Base-by-base conservation (phyloP, 2,797 vertebrate species). In the Sternarchorhynchus goeldii region DNA sequence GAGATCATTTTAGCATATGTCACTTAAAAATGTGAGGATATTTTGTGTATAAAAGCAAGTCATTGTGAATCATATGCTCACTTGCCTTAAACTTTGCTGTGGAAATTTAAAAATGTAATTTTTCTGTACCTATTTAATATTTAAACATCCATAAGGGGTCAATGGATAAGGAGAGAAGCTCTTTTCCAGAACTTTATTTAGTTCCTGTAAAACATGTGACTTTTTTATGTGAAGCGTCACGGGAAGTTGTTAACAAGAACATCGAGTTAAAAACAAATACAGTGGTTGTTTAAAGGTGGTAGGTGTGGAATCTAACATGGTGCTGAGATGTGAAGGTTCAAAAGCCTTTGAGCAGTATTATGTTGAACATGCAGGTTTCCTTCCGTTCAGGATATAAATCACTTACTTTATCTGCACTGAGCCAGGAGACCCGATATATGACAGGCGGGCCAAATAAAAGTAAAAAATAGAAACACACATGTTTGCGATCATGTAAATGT, bases 401-500 rank as follows among this genome's bases (percentile, higher is more conserved):
- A 8, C 20, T 39, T 18, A 34, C 20, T 65, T 39, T 18, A 50
- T 50, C 45, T 36, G 34, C 34, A 18, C 2, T 32, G 2, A 17
- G 32, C 32, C 63, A 65, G 32, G 32, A 65, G 16, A 39, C 6
- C 6, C 8, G 4, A 50, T 50, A 41, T 45, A 25, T 68, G 41
- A 68, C 14, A 17, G 41, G 29, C 12, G 18, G 14, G 41, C 17
- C 55, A 55, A 29, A 68, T 21, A 6, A 20, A 68, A 53, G 8
- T 12, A 16, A 58, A 74, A 32, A 25, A 76, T 55, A 50, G 77
- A 83, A 64, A 21, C 10, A 12, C 50, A 39, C 64, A 59, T 60
- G 70, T 73, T 56, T n/a, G 70, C 17, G 45, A 71, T 80, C 78
- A 74, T 67, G 56, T 84, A 74, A 87, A 60, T 62, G 39, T 56